Percentiles rank a stretch among this genome's conserved stretches.
Conservation (phyloP, 2,113 vertebrate genomes). For the Engystomops pustulosus region DNA sequence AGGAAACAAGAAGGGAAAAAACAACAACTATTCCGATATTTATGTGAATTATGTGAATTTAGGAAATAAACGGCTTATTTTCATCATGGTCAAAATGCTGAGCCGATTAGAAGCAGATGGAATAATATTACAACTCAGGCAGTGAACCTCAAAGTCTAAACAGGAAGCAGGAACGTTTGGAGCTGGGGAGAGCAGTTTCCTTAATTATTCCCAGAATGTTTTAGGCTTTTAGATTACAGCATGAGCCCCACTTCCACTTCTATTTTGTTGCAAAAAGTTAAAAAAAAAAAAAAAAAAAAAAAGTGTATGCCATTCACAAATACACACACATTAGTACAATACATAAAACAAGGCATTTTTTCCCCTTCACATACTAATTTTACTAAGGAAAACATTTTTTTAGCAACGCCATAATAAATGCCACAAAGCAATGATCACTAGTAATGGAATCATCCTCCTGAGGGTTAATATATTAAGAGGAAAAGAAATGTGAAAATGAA, state of each 20-base stretch:
- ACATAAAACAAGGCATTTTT: too few species aligned
- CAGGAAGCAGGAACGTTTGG: slow-evolving; percentile 85
- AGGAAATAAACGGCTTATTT: not conserved
- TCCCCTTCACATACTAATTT: too few species aligned
- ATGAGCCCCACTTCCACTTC: not conserved
- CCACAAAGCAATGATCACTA: not conserved
- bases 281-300: not conserved
- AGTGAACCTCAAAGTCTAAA: slow-evolving; percentile 85
- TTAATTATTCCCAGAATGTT: slow-evolving; percentile 83
- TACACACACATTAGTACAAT: too few species aligned
- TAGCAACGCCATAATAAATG: too few species aligned
- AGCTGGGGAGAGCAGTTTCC: slow-evolving; percentile 76
- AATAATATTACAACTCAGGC: slow-evolving; percentile 79
- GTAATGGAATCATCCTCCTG: not conserved
- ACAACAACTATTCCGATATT: not conserved
- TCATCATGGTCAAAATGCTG: slow-evolving; percentile 75
- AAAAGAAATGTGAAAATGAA: slow-evolving; percentile 16
- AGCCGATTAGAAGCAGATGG: slow-evolving; percentile 90
- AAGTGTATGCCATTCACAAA: not conserved
- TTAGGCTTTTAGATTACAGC: slow-evolving; percentile 57
- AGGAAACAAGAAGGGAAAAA: not conserved
- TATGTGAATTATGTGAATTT: not conserved
- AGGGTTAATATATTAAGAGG: not conserved
- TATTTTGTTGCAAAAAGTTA: not conserved
- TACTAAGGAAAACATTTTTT: too few species aligned